Evolutionary conservation across 2,113 vertebrate species (phyloP).

Genomic region (Castor canadensis): DNA sequence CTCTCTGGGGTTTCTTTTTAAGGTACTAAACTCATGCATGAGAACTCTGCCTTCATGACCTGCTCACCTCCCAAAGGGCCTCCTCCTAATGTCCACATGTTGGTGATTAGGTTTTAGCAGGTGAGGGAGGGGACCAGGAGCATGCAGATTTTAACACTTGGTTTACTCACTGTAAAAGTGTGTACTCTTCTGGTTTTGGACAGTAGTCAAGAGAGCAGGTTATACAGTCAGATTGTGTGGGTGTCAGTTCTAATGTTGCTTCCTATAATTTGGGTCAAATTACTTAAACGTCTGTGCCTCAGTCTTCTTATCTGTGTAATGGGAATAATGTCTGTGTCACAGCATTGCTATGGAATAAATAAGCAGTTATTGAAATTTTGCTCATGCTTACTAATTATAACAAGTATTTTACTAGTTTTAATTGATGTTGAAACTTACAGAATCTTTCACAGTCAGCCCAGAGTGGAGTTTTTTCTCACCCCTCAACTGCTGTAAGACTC

Average conservation of each 20-base stretch:
- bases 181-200: neutral
- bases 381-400: neutral
- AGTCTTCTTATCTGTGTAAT: neutral
- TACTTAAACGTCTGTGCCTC: neutral
- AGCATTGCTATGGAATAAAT: neutral
- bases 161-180: neutral
- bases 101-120: too few relatives aligned
- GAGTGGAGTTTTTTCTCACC: neutral
- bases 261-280: neutral
- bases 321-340: neutral
- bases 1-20: neutral
- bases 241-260: neutral
- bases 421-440: neutral
- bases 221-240: neutral
- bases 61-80: too few relatives aligned
- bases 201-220: neutral
- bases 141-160: too few relatives aligned
- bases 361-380: neutral
- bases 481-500: neutral
- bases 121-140: too few relatives aligned
- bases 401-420: neutral
- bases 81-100: too few relatives aligned
- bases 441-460: neutral
- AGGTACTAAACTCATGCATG: neutral
- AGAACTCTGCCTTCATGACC: neutral